These are phyloP conservation scores for Dromaius novaehollandiae DNA, from an alignment of 2,113 vertebrate genomes.

Conservation along the genomic window DNA sequence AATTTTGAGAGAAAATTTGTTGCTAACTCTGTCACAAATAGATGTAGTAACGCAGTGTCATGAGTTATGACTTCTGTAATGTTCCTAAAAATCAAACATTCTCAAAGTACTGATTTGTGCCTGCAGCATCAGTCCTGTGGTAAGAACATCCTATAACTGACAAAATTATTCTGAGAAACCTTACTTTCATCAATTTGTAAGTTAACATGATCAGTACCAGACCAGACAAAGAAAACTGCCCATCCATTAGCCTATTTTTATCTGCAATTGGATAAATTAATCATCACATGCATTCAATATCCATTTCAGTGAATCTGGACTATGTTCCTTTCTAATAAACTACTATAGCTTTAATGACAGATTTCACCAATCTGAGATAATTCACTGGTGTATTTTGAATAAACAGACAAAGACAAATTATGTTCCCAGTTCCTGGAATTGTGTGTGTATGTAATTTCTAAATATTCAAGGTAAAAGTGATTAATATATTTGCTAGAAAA, in stretches of 20 bases:
- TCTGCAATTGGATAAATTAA: slow-evolving; percentile 13
- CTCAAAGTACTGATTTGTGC: neutral
- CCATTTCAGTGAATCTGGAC: neutral
- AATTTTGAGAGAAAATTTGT: neutral
- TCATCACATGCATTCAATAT: slow-evolving; percentile 7
- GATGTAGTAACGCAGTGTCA: neutral
- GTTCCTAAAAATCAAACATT: neutral
- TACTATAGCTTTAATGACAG: neutral
- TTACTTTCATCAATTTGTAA: neutral
- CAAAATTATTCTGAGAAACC: slow-evolving; percentile 3
- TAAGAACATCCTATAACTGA: neutral
- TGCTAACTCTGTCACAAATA: neutral
- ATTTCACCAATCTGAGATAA: neutral
- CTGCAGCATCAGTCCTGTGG: neutral
- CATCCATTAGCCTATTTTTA: slow-evolving; percentile 17
- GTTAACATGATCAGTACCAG: neutral
- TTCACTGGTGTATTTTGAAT: neutral
- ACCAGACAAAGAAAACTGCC: neutral
- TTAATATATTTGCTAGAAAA: neutral
- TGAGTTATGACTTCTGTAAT: neutral
- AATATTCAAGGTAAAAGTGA: neutral
- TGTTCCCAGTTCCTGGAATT: neutral
- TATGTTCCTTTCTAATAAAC: neutral
- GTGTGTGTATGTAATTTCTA: neutral
- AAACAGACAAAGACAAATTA: neutral